Percentiles rank a stretch among this genome's conserved stretches.
Conservation (phyloP, 1,140 invertebrate species). For the Procambarus clarkii region DNA sequence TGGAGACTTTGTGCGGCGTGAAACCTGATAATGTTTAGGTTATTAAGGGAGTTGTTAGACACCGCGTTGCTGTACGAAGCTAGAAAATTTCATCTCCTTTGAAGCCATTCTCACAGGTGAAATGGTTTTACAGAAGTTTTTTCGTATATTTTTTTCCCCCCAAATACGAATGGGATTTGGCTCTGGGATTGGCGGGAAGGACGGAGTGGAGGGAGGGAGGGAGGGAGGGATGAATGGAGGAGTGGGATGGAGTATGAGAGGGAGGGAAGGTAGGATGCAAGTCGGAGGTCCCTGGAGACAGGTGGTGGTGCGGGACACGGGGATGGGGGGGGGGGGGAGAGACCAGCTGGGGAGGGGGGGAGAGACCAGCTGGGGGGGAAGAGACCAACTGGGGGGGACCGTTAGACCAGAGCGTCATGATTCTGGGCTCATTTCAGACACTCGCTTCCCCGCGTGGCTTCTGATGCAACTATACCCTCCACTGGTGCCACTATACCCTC, state of each 20-base stretch:
- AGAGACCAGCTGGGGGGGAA: not conserved
- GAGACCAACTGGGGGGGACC: not conserved
- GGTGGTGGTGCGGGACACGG: not conserved
- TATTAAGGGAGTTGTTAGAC: conserved; percentile 62
- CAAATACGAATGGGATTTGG: too few species aligned
- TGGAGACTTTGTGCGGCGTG: conserved; percentile 32
- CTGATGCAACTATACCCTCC: not conserved
- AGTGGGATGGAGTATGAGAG: not conserved
- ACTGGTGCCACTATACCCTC: too few species aligned
- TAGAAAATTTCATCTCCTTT: conserved; percentile 7
- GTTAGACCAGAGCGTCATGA: not conserved
- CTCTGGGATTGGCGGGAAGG: not conserved
- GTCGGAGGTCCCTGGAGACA: not conserved
- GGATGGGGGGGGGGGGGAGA: not conserved
- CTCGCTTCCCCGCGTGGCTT: not conserved
- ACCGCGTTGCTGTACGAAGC: conserved; percentile 8
- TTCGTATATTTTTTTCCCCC: too few species aligned
- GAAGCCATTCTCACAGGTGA: not conserved
- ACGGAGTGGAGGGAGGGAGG: not conserved
- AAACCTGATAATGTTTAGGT: conserved; percentile 61
- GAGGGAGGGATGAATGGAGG: not conserved
- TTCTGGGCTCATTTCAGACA: not conserved
- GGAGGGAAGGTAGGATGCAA: not conserved
- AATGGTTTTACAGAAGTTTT: not conserved
- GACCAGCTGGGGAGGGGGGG: not conserved